Conservation (phyloP, 53 echinoderm and acorn worm species). For the Stichopus horrens region DNA sequence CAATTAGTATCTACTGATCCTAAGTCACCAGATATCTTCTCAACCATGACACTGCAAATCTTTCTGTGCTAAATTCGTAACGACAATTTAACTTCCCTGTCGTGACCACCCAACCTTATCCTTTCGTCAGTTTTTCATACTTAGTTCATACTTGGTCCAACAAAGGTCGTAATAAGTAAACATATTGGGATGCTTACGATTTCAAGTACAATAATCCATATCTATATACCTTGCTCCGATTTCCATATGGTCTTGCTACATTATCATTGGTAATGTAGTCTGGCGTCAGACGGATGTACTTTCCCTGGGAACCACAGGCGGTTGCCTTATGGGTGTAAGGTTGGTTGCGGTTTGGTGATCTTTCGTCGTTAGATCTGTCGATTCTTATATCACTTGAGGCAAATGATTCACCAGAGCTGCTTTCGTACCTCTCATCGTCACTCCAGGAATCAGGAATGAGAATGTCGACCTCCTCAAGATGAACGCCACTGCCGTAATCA, state of each 20-base stretch:
- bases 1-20: no score
- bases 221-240: constrained; percentile 52
- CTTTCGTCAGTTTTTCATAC: no score
- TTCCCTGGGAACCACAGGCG: constrained; percentile 61
- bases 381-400: constrained; percentile 69
- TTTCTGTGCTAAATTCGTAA: no score
- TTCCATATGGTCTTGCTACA: constrained; percentile 48
- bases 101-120: no score
- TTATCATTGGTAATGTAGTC: constrained; percentile 51
- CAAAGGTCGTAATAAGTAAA: no score
- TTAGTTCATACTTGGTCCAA: no score
- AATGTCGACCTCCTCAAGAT: constrained; percentile 65
- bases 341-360: constrained; percentile 28
- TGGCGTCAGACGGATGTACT: no score
- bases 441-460: constrained; percentile 72
- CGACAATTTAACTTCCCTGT: no score
- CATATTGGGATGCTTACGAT: no score
- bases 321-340: constrained; percentile 65
- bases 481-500: constrained; percentile 46
- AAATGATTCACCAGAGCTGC: constrained; percentile 56
- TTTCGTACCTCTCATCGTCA: constrained; percentile 30
- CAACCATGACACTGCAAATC: no score
- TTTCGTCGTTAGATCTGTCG: constrained; percentile 48
- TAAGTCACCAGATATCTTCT: no score
- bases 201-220: no score